Evolutionary conservation across 2,797 vertebrate genomes (phyloP), one percentile per base, ranked within the genome.

Genomic region (Anguilla pacifica): DNA sequence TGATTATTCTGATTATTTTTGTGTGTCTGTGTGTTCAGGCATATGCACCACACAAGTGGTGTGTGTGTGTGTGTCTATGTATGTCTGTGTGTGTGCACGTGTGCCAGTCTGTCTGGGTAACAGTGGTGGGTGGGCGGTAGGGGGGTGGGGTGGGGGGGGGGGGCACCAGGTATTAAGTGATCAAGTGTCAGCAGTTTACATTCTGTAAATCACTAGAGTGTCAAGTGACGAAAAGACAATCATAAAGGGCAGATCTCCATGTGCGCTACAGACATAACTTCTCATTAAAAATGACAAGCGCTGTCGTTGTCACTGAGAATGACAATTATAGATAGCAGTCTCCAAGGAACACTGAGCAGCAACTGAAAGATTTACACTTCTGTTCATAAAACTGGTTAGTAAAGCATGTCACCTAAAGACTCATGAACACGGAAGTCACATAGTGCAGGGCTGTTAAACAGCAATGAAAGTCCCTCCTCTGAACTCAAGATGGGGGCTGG

Each of bases 211-310:
- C 85, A 85, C 84, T 51, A 39, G 88, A 81, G 86, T 83, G 74
- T 89, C 88, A 79, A 89, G 22, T 59, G 84, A 83, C 79, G 31
- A 59, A 85, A 85, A 81, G 87, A 88, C 84, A 85, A 81, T 88
- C 84, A 64, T 35, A 82, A 79, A 39, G 55, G 57, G 31, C 9
- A 72, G 64, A 53, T 39, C 55, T 55, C 49, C 39, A 81, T 59
- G 84, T 70, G 79, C 84, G 77, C 51, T 57, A 55, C 57, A 51
- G 46, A 84, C 82, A 46, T 90, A 91, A 91, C 90, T 90, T 86
- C 87, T 91, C 91, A 90, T 86, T 92, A 90, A 57, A 85, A 89
- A 74, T 90, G 89, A 89, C 87, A 57, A 57, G 31, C 83, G 67
- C 84, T 89, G 74, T 25, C 74, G 70, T 70, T 79, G 87, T 79